These are phyloP conservation scores for Pseudomyrmex concolor DNA, from an alignment of 1,140 invertebrate genomes.

Conservation along the genomic window DNA sequence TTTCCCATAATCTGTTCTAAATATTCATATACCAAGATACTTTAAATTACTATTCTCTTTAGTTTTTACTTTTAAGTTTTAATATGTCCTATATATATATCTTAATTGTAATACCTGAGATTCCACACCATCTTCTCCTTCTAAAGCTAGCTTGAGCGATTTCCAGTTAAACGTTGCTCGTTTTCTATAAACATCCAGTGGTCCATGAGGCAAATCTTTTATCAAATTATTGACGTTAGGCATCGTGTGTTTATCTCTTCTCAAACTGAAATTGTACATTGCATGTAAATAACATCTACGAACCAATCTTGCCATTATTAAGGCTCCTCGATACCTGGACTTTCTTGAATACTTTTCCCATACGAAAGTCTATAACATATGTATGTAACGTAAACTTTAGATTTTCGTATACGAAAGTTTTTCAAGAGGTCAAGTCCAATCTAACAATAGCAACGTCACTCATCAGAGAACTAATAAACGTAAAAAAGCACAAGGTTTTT, in stretches of 20 bases:
- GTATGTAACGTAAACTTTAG: too few relatives aligned
- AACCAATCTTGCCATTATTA: not conserved
- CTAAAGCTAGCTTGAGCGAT: constrained; percentile 90
- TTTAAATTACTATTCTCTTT: not conserved
- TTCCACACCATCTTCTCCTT: constrained; percentile 87
- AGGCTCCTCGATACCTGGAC: too few relatives aligned
- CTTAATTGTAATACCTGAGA: constrained; percentile 84
- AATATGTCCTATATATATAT: not conserved
- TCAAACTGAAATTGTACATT: constrained; percentile 2
- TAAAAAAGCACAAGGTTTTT: too few relatives aligned
- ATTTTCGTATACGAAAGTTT: too few relatives aligned
- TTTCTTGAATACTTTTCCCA: too few relatives aligned
- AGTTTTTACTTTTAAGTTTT: not conserved
- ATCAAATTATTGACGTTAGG: constrained; percentile 72
- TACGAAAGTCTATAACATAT: too few relatives aligned
- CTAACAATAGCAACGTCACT: too few relatives aligned
- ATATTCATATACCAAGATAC: constrained; percentile 71
- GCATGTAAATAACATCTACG: not conserved
- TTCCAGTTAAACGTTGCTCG: constrained; percentile 94
- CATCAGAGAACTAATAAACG: too few relatives aligned
- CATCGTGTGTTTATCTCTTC: not conserved
- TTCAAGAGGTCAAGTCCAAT: too few relatives aligned
- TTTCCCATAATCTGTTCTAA: constrained; percentile 93
- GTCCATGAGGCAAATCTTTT: constrained; percentile 88
- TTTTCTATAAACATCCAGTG: constrained; percentile 90